Percentiles rank a stretch among this genome's conserved stretches.
Evolutionary conservation across 2,797 vertebrate species (phyloP).

Genomic region (Pogoniulus pusillus): DNA sequence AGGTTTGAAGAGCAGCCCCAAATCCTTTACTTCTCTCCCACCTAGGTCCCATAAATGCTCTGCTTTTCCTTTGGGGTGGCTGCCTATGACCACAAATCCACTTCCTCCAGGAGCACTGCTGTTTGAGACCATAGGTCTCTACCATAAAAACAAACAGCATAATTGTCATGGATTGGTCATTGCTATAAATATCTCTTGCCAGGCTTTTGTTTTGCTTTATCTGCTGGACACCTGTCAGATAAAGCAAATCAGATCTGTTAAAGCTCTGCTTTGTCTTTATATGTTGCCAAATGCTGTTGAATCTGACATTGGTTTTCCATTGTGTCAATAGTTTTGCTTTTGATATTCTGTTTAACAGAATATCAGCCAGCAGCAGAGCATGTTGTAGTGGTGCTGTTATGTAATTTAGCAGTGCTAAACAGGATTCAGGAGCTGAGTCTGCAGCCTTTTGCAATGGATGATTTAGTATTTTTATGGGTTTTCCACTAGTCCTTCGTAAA

Average conservation of each 20-base stretch:
- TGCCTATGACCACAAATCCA: fast-evolving
- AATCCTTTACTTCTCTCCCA: not conserved
- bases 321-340: slow-evolving; percentile 17
- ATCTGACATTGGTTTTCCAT: slow-evolving; percentile 9
- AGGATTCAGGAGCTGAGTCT: not conserved
- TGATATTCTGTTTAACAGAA: slow-evolving; percentile 17
- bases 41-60: not conserved
- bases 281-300: slow-evolving; percentile 2
- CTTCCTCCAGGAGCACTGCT: not conserved
- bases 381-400: not conserved
- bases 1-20: not conserved
- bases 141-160: not conserved
- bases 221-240: not conserved
- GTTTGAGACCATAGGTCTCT: not conserved
- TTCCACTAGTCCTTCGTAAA: not conserved
- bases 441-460: not conserved
- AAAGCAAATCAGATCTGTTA: slow-evolving; percentile 17
- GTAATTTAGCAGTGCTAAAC: slow-evolving; percentile 3
- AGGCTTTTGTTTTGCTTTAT: not conserved
- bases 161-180: not conserved
- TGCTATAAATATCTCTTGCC: not conserved
- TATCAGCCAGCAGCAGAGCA: not conserved
- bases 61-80: not conserved
- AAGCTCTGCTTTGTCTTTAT: slow-evolving; percentile 1
- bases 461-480: not conserved